A percentile compares a stretch with the other conserved stretches of the same genome.
Evolutionary conservation across 2,797 vertebrate species (phyloP).

Genomic region (Fundulus diaphanus): DNA sequence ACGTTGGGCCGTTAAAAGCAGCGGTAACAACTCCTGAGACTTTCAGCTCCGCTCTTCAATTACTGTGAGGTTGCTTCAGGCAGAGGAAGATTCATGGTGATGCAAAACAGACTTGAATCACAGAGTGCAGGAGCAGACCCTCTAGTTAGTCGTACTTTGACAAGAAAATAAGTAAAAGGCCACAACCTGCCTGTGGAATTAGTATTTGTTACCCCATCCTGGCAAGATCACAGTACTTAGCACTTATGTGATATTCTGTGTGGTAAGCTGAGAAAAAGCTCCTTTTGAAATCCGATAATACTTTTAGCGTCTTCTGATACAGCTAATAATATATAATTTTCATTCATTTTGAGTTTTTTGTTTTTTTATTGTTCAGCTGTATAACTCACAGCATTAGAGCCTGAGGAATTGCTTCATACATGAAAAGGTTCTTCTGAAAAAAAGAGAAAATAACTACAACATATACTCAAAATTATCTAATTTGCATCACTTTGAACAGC

Average conservation of each 20-base stretch:
- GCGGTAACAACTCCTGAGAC: constrained; percentile 53
- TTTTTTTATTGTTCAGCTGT: background rate
- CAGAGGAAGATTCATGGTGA: constrained; percentile 55
- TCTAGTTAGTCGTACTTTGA: constrained; percentile 46
- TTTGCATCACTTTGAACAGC: background rate
- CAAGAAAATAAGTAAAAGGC: constrained; percentile 42
- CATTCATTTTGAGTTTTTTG: background rate
- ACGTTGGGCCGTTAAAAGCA: constrained; percentile 54
- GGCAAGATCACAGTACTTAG: constrained; percentile 5
- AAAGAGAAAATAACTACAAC: background rate
- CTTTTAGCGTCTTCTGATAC: background rate
- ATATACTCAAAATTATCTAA: background rate
- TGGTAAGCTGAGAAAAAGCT: background rate
- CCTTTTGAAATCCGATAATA: background rate
- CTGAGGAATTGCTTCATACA: background rate
- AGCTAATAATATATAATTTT: background rate
- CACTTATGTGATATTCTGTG: background rate
- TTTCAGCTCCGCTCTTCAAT: constrained; percentile 57
- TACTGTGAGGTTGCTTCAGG: constrained; percentile 49
- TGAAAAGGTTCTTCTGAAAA: background rate
- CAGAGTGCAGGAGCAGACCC: constrained; percentile 29
- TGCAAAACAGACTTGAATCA: constrained; percentile 64
- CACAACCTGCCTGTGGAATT: constrained; percentile 12
- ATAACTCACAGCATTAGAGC: background rate
- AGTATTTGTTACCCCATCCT: constrained; percentile 14